Base-by-base conservation (phyloP, 1,140 invertebrate species). In the Tribolium castaneum region DNA sequence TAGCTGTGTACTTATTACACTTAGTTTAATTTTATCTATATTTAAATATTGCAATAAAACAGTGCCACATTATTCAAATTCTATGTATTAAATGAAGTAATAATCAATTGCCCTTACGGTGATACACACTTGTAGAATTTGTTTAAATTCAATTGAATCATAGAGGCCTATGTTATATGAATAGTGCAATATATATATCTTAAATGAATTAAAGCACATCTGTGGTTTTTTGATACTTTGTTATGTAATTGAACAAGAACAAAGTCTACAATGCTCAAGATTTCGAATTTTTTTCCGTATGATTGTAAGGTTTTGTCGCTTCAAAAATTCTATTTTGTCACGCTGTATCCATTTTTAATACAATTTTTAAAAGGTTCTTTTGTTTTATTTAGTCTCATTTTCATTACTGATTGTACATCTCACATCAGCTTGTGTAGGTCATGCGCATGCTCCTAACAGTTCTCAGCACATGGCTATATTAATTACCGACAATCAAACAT, bases 201-300 rank as follows among this genome's bases (percentile, higher is more conserved):
- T 54, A 52, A 73, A 54, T 54, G 30, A 73, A 54, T 73, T 73
- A 73, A 73, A 52, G 71, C 71, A 73, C 71, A 51, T 73, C 52
- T 73, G 49, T 73, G 71, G 71, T 51, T 73, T 73, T 56, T 72
- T 73, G 71, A 73, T 73, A 73, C 59, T 66, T 66, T 66, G 59
- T 66, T 66, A 30, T 25, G 56, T 62, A 66, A 66, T 66, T 66
- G 59, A 66, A 66, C 59, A 66, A 66, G 9, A 35, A 66, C 59
- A 66, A 66, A 66, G 30, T 66, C 59, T 66, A 66, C 59, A 35
- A 66, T 66, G 59, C 59, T 66, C 59, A 66, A 66, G 34, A 25
- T 22, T 59, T 59, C n/a, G n/a, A n/a, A 34, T 35, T 66, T 66
- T 66, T 14, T 9, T 12, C 34, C 34, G 34, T 66, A 19, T 19